phyloP scores from a whole-genome alignment of 2,888 invertebrate genomes.

The Mythimna ferrago region DNA sequence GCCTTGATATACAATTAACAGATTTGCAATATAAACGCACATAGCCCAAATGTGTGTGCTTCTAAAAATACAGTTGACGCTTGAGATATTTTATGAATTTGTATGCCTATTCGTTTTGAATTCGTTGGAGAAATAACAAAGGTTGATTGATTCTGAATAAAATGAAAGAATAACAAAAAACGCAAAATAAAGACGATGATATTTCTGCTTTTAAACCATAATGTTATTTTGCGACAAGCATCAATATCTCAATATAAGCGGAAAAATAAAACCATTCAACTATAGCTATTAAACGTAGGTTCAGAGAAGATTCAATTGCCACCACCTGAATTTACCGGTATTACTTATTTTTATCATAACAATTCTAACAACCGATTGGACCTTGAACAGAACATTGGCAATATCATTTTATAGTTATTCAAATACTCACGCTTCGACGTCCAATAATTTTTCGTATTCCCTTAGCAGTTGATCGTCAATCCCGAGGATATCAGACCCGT shows the following conservation, averaged over 20 bases:
- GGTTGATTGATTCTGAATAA: background rate
- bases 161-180: background rate
- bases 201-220: background rate
- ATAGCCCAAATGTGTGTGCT: constrained; percentile 50
- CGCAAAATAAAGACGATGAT: background rate
- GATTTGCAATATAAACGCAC: constrained; percentile 58
- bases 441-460: constrained; percentile 92
- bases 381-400: constrained; percentile 30
- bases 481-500: constrained; percentile 96
- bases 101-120: constrained; percentile 26
- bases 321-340: constrained; percentile 37
- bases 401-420: constrained; percentile 11
- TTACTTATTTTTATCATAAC: constrained; percentile 38
- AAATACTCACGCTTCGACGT: constrained; percentile 85
- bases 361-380: constrained; percentile 16
- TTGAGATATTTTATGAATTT: constrained; percentile 33
- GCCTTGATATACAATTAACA: constrained; percentile 69
- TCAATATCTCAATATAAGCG: background rate
- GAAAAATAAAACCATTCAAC: background rate
- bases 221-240: constrained; percentile 1
- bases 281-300: background rate
- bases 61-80: constrained; percentile 50
- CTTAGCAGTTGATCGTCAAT: constrained; percentile 94
- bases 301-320: constrained; percentile 1
- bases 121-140: constrained; percentile 38